Conservation (phyloP, 2,113 vertebrate genomes). For the Chelonoidis abingdonii region DNA sequence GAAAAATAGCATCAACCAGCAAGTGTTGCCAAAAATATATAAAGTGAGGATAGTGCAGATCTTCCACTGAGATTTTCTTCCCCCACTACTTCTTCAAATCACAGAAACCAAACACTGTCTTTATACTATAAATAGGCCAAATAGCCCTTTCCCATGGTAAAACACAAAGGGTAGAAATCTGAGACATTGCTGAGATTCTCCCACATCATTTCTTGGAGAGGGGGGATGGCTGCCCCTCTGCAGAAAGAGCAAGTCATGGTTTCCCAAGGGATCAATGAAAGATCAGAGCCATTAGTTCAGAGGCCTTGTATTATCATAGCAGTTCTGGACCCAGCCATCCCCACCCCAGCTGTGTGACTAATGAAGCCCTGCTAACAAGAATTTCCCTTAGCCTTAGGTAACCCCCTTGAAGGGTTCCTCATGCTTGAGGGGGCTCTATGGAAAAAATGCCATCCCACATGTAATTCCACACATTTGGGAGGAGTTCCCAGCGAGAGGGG, state of each 20-base stretch:
- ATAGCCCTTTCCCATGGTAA: not conserved
- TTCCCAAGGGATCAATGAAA: not conserved
- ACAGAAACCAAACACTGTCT: not conserved
- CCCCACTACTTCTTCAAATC: conserved; percentile 8
- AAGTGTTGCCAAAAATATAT: not conserved
- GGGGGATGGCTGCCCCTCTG: not conserved
- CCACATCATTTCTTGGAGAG: not conserved
- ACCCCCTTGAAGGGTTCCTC: not conserved
- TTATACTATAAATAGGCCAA: not conserved
- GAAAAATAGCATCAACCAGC: not conserved
- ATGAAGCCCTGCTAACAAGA: not conserved
- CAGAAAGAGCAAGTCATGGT: not conserved
- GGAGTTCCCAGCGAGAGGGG: not conserved
- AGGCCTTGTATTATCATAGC: too few species aligned
- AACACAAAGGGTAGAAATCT: not conserved
- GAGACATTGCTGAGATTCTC: not conserved
- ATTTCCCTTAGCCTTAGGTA: not conserved
- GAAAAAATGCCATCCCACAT: not conserved
- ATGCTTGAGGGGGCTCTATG: not conserved
- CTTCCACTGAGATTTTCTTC: not conserved
- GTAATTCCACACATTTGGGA: not conserved
- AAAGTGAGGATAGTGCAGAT: not conserved
- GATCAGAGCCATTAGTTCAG: not conserved
- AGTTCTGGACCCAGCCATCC: not conserved
- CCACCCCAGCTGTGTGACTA: not conserved